These are phyloP conservation scores for Dasysyrphus albostriatus DNA, from an alignment of 2,888 invertebrate genomes.

Conservation along the genomic window DNA sequence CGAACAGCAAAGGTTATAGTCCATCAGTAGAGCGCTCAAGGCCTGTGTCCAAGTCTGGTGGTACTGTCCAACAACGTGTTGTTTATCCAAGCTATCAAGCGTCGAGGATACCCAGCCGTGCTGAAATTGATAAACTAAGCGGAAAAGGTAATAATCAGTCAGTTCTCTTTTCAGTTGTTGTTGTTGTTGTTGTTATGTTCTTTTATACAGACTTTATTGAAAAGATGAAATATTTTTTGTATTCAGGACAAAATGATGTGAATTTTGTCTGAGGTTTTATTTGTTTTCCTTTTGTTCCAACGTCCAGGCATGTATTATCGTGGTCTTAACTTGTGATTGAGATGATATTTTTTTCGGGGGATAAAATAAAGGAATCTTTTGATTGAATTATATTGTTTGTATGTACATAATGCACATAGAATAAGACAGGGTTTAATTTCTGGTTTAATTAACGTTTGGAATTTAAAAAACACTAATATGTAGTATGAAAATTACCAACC, in stretches of 20 bases:
- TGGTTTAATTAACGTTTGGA: not conserved
- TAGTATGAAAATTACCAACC: not conserved
- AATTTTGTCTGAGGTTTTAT: not conserved
- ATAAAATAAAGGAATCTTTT: not conserved
- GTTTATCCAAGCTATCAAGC: slow-evolving; percentile 76
- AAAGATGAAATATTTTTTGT: slow-evolving; percentile 24
- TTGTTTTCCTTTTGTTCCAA: not conserved
- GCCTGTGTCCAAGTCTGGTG: slow-evolving; percentile 41
- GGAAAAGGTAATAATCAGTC: slow-evolving; percentile 76
- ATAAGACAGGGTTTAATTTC: not conserved
- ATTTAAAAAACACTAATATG: not conserved
- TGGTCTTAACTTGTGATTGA: not conserved
- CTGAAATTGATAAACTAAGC: slow-evolving; percentile 79
- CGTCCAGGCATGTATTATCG: not conserved
- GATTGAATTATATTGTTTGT: not conserved
- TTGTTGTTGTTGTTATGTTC: slow-evolving; percentile 4
- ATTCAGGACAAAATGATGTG: not conserved
- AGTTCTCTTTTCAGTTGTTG: slow-evolving; percentile 32
- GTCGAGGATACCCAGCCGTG: slow-evolving; percentile 76
- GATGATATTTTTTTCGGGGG: not conserved
- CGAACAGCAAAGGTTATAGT: slow-evolving; percentile 74
- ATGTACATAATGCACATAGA: not conserved
- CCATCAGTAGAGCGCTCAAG: slow-evolving; percentile 58
- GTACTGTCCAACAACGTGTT: slow-evolving; percentile 60
- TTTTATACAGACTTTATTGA: slow-evolving; percentile 14